A percentile compares a stretch with the other conserved stretches of the same genome.
Evolutionary conservation across 2,888 invertebrate species (phyloP).

Genomic region (Philhelius pedissequus): DNA sequence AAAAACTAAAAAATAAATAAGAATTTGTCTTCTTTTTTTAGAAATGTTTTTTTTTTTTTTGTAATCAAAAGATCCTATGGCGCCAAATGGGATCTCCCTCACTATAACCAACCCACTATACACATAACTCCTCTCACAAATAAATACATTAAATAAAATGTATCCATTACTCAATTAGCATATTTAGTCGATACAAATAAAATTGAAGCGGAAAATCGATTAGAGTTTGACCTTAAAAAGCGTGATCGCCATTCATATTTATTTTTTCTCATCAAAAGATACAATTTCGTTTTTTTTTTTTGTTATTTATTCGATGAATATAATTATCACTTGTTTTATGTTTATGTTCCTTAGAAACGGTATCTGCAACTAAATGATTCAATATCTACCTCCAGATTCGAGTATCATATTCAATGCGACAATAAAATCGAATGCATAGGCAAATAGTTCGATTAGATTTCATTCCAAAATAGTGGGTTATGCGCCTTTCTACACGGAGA

Average conservation of each 20-base stretch:
- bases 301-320: constrained; percentile 42
- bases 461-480: background rate
- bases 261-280: constrained; percentile 42
- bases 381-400: background rate
- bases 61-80: background rate
- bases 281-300: constrained; percentile 37
- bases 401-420: constrained; percentile 42
- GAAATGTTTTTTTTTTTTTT: constrained; percentile 10
- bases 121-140: constrained; percentile 9
- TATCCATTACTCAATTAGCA: constrained; percentile 59
- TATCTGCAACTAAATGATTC: constrained; percentile 6
- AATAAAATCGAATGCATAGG: constrained; percentile 49
- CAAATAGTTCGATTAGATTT: constrained; percentile 33
- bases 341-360: constrained; percentile 41
- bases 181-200: constrained; percentile 32
- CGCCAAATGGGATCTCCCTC: constrained; percentile 7
- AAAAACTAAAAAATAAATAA: background rate
- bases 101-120: background rate
- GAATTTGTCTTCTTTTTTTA: background rate
- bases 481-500: constrained; percentile 20
- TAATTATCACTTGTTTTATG: constrained; percentile 57
- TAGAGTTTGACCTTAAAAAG: constrained; percentile 28
- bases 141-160: constrained; percentile 47
- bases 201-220: constrained; percentile 30
- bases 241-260: constrained; percentile 49